A percentile compares a stretch with the other conserved stretches of the same genome.
Conservation (phyloP, 1,140 invertebrate genomes). For the Bombyx mandarina region DNA sequence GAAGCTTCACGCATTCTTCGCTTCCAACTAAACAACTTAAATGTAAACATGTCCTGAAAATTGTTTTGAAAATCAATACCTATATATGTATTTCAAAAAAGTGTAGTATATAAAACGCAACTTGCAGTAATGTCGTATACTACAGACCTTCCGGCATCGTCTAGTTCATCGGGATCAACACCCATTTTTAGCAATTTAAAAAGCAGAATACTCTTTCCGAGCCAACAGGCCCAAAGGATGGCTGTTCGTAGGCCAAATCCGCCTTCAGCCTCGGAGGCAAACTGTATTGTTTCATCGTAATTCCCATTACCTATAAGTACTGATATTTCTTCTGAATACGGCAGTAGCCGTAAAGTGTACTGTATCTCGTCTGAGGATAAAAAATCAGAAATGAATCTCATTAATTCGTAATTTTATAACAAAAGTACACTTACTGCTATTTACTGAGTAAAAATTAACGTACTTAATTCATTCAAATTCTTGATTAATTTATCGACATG, state of each 20-base stretch:
- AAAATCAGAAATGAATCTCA: too few species aligned
- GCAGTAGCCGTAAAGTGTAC: conserved; percentile 52
- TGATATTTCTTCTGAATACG: conserved; percentile 65
- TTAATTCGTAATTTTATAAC: too few species aligned
- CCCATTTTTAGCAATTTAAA: conserved; percentile 53
- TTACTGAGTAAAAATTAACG: too few species aligned
- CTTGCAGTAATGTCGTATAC: background rate
- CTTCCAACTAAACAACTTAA: conserved; percentile 81
- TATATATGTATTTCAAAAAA: background rate
- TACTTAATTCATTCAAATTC: too few species aligned
- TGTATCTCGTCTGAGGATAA: conserved; percentile 42
- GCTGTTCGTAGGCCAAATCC: conserved; percentile 29
- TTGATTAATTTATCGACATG: too few species aligned
- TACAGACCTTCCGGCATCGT: conserved; percentile 67
- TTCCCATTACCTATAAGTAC: conserved; percentile 60
- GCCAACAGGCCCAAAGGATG: conserved; percentile 68
- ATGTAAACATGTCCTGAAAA: conserved; percentile 80
- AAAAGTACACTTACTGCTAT: too few species aligned
- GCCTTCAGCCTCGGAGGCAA: conserved; percentile 27
- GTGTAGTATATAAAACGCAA: too few species aligned
- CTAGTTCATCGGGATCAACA: conserved; percentile 51
- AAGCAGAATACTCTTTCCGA: conserved; percentile 58
- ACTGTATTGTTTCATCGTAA: conserved; percentile 36
- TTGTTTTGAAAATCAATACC: conserved; percentile 13
- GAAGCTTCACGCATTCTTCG: conserved; percentile 74